Evolutionary conservation across 2,888 invertebrate genomes (phyloP).

Genomic region (Frankliniella fusca): DNA sequence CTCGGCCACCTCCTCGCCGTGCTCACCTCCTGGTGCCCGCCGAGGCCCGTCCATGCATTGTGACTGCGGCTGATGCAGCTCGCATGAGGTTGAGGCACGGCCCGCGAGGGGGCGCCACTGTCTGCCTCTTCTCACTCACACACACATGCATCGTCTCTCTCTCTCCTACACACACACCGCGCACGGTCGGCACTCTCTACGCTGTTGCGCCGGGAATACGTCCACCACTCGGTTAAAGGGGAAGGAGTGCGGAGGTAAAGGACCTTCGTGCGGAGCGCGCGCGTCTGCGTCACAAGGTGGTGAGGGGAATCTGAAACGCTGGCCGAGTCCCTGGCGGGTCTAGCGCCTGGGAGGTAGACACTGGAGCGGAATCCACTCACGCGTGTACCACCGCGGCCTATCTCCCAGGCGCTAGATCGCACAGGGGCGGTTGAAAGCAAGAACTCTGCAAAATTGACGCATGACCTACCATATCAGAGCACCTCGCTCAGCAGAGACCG

Average conservation of each 20-base stretch:
- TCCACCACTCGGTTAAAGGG: too few relatives aligned
- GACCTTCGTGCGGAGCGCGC: too few relatives aligned
- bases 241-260: too few relatives aligned
- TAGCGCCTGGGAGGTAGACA: constrained; percentile 2
- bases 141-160: too few relatives aligned
- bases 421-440: neutral
- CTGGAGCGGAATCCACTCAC: neutral
- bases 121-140: neutral
- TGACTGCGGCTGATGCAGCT: neutral
- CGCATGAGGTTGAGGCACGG: neutral
- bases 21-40: neutral
- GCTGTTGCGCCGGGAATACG: too few relatives aligned
- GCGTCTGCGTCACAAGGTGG: too few relatives aligned
- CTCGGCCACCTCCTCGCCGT: neutral
- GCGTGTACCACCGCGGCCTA: neutral
- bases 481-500: neutral
- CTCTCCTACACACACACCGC: too few relatives aligned
- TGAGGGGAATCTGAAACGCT: too few relatives aligned
- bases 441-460: too few relatives aligned
- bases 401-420: neutral
- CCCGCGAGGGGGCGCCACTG: neutral
- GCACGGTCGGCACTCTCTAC: too few relatives aligned
- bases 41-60: neutral
- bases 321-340: neutral
- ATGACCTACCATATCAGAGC: neutral